A percentile compares a stretch with the other conserved stretches of the same genome.
phyloP scores from a whole-genome alignment of 2,888 invertebrate species.

The Hypolimnas misippus region DNA sequence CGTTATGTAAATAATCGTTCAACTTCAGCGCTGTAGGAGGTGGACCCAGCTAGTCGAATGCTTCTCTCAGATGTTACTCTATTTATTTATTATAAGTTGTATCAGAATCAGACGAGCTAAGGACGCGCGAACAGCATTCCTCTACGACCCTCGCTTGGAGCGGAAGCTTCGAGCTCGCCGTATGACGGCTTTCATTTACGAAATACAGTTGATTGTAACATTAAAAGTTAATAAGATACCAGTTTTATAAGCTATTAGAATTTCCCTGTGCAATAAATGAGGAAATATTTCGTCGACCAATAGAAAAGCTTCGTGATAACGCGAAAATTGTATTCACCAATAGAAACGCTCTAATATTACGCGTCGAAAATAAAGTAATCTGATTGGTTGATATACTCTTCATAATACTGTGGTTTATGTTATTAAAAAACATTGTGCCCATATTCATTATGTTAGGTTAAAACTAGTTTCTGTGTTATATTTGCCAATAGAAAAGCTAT shows the following conservation, averaged over 20 bases:
- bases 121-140: constrained; percentile 3
- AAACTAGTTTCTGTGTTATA: too few relatives aligned
- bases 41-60: constrained; percentile 25
- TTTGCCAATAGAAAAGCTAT: neutral
- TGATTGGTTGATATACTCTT: neutral
- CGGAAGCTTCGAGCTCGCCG: neutral
- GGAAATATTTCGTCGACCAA: too few relatives aligned
- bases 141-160: neutral
- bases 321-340: neutral
- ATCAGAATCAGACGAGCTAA: constrained; percentile 5
- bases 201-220: neutral
- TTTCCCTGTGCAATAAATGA: neutral
- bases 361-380: neutral
- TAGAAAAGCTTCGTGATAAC: too few relatives aligned
- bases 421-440: too few relatives aligned
- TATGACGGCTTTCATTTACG: neutral
- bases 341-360: neutral
- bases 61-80: constrained; percentile 13
- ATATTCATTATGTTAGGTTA: too few relatives aligned
- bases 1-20: neutral
- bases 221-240: neutral
- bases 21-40: constrained; percentile 16
- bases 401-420: too few relatives aligned
- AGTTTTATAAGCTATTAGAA: neutral
- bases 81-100: constrained; percentile 14